Percentiles rank a stretch among this genome's conserved stretches.
Evolutionary conservation across 2,113 vertebrate species (phyloP).

Genomic region (Hippolais icterina): DNA sequence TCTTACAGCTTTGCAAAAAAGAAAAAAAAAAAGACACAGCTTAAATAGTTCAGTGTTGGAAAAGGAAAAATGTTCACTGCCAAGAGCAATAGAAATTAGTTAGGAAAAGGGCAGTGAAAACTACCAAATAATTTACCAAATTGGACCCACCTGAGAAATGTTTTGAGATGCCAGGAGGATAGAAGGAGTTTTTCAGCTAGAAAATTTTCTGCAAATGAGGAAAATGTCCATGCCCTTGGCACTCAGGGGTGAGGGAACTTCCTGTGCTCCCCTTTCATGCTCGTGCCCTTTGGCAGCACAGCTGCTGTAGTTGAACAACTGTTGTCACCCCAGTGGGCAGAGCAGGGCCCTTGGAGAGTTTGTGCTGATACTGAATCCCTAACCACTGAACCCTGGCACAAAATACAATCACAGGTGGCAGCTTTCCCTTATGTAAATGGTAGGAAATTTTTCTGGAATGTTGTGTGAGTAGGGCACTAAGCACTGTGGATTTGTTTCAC

Average conservation of each 20-base stretch:
- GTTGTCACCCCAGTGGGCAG: not conserved
- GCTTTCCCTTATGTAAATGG: not conserved
- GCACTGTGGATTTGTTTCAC: not conserved
- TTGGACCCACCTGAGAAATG: not conserved
- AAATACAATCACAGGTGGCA: not conserved
- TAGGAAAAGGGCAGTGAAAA: not conserved
- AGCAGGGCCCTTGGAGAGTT: not conserved
- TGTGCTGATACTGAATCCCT: not conserved
- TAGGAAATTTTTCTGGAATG: not conserved
- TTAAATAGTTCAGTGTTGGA: not conserved
- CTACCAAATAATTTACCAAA: not conserved
- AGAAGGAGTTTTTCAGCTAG: not conserved
- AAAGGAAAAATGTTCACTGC: not conserved
- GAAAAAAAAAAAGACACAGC: not conserved
- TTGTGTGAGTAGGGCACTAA: not conserved
- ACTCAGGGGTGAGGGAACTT: not conserved
- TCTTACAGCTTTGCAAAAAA: not conserved
- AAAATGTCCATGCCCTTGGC: not conserved
- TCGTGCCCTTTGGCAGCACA: not conserved
- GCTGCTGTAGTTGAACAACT: not conserved
- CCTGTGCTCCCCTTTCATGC: not conserved
- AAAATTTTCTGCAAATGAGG: not conserved
- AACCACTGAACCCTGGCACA: not conserved
- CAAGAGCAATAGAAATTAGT: not conserved
- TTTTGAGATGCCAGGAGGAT: not conserved